Percentiles rank a stretch among this genome's conserved stretches.
These are phyloP conservation scores for Syngnathoides biaculeatus DNA, from an alignment of 2,113 vertebrate species.

Conservation along the genomic window DNA sequence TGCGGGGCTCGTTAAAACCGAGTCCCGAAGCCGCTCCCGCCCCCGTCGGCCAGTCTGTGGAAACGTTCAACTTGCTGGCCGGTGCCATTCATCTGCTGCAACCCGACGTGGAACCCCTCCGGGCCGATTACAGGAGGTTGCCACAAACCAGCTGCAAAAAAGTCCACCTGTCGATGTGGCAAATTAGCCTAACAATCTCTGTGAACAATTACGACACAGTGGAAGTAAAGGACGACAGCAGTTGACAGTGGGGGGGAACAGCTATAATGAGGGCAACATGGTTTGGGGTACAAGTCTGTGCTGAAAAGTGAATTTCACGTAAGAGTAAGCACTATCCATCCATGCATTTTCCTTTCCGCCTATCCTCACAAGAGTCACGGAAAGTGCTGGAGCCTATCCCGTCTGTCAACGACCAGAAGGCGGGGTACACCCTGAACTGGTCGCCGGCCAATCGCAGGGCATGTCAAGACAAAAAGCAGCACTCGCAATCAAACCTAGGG, in stretches of 20 bases:
- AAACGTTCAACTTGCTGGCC: slow-evolving; percentile 52
- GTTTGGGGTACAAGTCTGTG: neutral
- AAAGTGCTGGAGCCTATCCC: too few species aligned
- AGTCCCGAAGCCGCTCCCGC: neutral
- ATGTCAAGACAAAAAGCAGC: too few species aligned
- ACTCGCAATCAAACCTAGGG: too few species aligned
- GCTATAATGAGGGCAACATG: slow-evolving; percentile 16
- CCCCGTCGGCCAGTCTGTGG: slow-evolving; percentile 25
- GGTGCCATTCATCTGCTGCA: slow-evolving; percentile 16
- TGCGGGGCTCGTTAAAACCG: slow-evolving; percentile 49
- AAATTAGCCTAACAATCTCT: slow-evolving; percentile 34
- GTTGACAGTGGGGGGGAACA: neutral
- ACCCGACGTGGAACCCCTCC: neutral
- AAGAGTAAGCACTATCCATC: neutral
- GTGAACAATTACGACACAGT: slow-evolving; percentile 39
- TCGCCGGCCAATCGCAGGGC: too few species aligned
- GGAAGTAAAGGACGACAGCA: slow-evolving; percentile 14
- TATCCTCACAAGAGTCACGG: too few species aligned
- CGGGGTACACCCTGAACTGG: too few species aligned
- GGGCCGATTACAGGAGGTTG: slow-evolving; percentile 13
- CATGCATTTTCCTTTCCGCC: too few species aligned
- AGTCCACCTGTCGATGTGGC: slow-evolving; percentile 42
- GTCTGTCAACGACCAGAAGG: too few species aligned
- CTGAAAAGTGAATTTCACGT: neutral
- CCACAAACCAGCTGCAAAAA: slow-evolving; percentile 35